phyloP scores from a whole-genome alignment of 2,888 invertebrate species.

The Mythimna lalbum region DNA sequence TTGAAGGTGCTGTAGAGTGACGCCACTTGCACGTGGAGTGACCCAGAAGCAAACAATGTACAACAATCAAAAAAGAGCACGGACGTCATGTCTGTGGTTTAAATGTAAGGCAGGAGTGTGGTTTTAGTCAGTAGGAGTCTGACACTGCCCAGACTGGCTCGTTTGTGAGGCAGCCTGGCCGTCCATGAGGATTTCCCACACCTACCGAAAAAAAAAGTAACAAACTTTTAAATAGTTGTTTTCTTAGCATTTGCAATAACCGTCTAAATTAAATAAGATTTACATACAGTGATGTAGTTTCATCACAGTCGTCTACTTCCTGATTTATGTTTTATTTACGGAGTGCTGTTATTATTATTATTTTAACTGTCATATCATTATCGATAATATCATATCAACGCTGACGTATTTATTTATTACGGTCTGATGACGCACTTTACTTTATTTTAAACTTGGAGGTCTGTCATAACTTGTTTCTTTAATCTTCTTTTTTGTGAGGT shows the following conservation, averaged over 20 bases:
- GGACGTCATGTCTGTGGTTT: too few relatives aligned
- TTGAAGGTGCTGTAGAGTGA: too few relatives aligned
- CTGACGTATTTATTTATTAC: conserved; percentile 35
- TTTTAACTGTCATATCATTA: conserved; percentile 5
- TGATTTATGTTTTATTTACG: conserved; percentile 21
- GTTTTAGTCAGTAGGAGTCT: too few relatives aligned
- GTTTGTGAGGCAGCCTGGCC: too few relatives aligned
- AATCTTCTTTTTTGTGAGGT: background rate
- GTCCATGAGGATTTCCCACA: too few relatives aligned
- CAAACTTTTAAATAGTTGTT: background rate
- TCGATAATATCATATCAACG: conserved; percentile 29
- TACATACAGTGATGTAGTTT: conserved; percentile 6
- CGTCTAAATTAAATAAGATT: background rate
- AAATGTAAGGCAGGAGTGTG: too few relatives aligned
- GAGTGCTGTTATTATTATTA: conserved; percentile 24
- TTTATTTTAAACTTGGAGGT: conserved; percentile 31
- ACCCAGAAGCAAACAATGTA: too few relatives aligned
- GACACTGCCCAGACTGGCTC: too few relatives aligned
- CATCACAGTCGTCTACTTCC: conserved; percentile 18
- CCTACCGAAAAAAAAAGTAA: too few relatives aligned
- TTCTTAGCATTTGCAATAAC: background rate
- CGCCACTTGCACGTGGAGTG: too few relatives aligned
- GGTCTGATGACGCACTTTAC: conserved; percentile 25
- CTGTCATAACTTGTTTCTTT: background rate
- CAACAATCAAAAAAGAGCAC: too few relatives aligned